Base-by-base conservation (phyloP, 2,113 vertebrate genomes). In the Oenanthe oenanthe region DNA sequence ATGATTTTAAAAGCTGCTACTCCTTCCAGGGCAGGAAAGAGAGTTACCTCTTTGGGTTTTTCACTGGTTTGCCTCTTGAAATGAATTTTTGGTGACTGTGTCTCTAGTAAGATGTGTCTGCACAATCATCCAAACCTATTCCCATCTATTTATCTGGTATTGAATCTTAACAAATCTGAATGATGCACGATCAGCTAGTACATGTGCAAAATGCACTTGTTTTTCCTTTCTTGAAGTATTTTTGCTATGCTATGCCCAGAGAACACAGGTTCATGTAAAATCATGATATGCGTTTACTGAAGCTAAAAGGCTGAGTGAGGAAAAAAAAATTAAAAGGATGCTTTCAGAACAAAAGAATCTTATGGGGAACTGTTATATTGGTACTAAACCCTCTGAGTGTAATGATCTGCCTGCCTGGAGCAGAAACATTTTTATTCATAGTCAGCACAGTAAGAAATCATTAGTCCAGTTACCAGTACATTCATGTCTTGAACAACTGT, bases 1-100 rank as follows among this genome's bases (percentile, higher is more conserved):
- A 63, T 32, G 53, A 73, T 95, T 95, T 84, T 7, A 88, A 95
- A 89, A 86, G 63, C 78, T 95, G 88, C 53, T 73, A 62, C 85
- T 77, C 48, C 56, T 94, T 96, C 67, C 62, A 73, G 62, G 82
- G 61, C 57, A 74, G 14, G 63, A 91, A 92, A 92, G 8, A 88
- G 19, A 60, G 78, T 42, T 67, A 85, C 58, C 31, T 48, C 21
- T 62, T 85, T 13, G 32, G 54, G 3, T 17, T 61, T 63, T 89
- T 73, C 51, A 62, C 53, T 56, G 32, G 31, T 71, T 94, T 84
- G 32, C 80, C 47, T 76, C 54, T 76, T 77, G 66, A 85, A 91
- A 93, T 82, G 17, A 95, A 85, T 95, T 79, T 92, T 50, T 84
- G 88, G 45, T 4, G 5, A 85, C 54, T 88, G 10, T 71, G 21